Conservation (phyloP, 2,113 vertebrate species). For the Nycticryphes semicollaris region DNA sequence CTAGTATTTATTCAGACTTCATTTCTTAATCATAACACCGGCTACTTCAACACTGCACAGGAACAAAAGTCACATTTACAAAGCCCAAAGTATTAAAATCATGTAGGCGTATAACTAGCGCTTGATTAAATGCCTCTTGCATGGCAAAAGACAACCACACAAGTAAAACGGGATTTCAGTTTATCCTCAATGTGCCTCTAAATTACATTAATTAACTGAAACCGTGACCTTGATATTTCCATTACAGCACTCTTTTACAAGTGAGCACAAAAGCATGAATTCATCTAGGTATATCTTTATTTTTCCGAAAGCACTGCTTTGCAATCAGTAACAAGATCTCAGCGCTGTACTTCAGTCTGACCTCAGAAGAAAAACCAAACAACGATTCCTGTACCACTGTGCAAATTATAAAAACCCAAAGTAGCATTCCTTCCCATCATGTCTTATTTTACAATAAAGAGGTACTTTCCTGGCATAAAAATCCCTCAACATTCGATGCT, state of each 20-base stretch:
- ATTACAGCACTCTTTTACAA: neutral
- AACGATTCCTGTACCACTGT: neutral
- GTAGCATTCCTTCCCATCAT: neutral
- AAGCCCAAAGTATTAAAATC: neutral
- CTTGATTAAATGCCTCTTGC: neutral
- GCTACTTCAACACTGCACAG: neutral
- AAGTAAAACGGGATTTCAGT: neutral
- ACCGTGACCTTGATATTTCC: slow-evolving; percentile 14
- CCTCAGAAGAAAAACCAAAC: slow-evolving; percentile 13
- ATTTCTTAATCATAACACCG: neutral
- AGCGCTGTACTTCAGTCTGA: neutral
- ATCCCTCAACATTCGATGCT: neutral
- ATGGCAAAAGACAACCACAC: neutral
- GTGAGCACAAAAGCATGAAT: slow-evolving; percentile 18
- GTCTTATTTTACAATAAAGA: slow-evolving; percentile 12
- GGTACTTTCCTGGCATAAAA: neutral
- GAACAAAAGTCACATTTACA: neutral
- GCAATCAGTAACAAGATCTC: slow-evolving; percentile 8
- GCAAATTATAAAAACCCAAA: neutral
- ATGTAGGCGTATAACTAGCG: neutral
- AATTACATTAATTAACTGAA: slow-evolving; percentile 48
- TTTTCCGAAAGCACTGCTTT: neutral
- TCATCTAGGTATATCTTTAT: neutral
- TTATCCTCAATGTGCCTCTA: slow-evolving; percentile 10
- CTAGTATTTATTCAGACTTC: neutral